phyloP scores from a whole-genome alignment of 2,888 invertebrate species.

The Empis livida region DNA sequence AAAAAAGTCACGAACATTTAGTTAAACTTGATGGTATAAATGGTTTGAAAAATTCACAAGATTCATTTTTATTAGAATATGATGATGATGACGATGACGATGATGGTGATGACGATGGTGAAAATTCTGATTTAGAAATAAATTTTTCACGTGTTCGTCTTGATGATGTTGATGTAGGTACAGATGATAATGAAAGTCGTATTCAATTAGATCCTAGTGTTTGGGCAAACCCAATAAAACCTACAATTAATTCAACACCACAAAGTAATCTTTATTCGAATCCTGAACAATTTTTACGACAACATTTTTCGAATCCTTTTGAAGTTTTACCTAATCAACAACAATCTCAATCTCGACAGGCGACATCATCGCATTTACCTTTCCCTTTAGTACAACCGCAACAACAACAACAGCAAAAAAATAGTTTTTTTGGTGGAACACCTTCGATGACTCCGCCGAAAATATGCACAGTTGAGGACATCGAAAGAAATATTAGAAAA shows the following conservation, averaged over 20 bases:
- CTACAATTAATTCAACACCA: conserved; percentile 12
- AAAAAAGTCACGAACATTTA: conserved; percentile 56
- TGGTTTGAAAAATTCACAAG: conserved; percentile 6
- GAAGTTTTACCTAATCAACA: conserved; percentile 3
- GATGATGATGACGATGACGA: conserved; percentile 24
- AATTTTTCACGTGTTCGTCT: conserved; percentile 31
- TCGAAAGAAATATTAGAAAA: conserved; percentile 32
- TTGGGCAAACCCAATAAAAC: conserved; percentile 36
- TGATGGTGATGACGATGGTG: conserved; percentile 22
- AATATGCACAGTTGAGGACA: conserved; percentile 33
- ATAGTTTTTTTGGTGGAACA: conserved; percentile 17
- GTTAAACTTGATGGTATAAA: conserved; percentile 44
- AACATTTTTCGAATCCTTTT: conserved; percentile 23
- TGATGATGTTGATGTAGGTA: conserved; percentile 31
- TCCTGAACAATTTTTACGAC: conserved; percentile 23
- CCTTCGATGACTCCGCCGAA: conserved; percentile 20
- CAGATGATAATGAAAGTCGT: conserved; percentile 26
- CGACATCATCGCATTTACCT: conserved; percentile 6
- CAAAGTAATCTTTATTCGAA: conserved; percentile 15
- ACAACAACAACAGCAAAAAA: conserved; percentile 9
- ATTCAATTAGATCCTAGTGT: conserved; percentile 36
- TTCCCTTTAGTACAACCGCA: conserved; percentile 6
- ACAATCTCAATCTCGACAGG: conserved; percentile 14
- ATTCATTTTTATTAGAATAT: conserved; percentile 14
- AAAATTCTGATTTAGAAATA: conserved; percentile 32